These are phyloP conservation scores for Oasisia sp. DNA, from an alignment of 2,888 invertebrate genomes.

Conservation along the genomic window DNA sequence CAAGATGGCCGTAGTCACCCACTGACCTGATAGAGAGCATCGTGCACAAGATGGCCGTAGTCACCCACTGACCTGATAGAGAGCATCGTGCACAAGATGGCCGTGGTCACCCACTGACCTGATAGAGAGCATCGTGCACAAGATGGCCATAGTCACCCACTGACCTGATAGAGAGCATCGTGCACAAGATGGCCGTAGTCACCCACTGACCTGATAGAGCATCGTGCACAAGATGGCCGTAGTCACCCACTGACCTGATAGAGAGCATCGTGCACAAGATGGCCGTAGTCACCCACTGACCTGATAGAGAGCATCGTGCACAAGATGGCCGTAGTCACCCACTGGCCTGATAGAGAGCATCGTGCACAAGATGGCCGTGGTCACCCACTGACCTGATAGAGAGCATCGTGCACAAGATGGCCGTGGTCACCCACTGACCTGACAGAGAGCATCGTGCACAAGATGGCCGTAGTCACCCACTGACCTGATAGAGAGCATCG, in stretches of 20 bases:
- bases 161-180: constrained; percentile 70
- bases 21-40: constrained; percentile 69
- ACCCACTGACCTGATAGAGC: constrained; percentile 69
- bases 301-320: constrained; percentile 72
- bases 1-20: constrained; percentile 73
- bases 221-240: constrained; percentile 76
- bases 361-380: constrained; percentile 76
- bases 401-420: constrained; percentile 74
- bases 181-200: constrained; percentile 75
- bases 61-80: constrained; percentile 68
- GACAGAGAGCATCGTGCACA: constrained; percentile 72
- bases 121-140: constrained; percentile 72
- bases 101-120: constrained; percentile 70
- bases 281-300: constrained; percentile 71
- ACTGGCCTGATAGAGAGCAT: constrained; percentile 69
- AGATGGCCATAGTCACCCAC: constrained; percentile 73
- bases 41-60: constrained; percentile 76
- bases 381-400: constrained; percentile 68
- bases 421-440: constrained; percentile 70
- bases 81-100: constrained; percentile 74
- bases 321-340: constrained; percentile 73
- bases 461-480: constrained; percentile 73
- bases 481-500: constrained; percentile 70
- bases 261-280: constrained; percentile 75
- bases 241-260: constrained; percentile 66